Evolutionary conservation across 2,888 invertebrate species (phyloP), one percentile per base, ranked within the genome.

Genomic region (Aspidiotus destructor): DNA sequence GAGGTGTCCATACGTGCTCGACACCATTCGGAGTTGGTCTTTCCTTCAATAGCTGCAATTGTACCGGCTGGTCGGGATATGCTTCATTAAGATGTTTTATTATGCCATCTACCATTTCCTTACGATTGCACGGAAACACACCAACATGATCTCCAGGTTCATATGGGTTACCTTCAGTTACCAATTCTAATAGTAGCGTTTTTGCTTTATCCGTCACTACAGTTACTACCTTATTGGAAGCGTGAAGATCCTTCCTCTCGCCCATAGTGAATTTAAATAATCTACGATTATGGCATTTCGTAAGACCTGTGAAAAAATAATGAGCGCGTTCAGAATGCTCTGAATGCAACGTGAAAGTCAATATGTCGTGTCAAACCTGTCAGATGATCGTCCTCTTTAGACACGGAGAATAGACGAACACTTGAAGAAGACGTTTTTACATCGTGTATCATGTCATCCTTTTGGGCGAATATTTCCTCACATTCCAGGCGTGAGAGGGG

Each of bases 91-190:
- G 77, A 71, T 88, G 82, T 60, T 82, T 78, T 54, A 95, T 76
- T 69, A 96, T 83, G 48, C 84, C 86, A 64, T 91, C 86, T 0
- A 96, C 94, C 52, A 93, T 76, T 70, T 89, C 87, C 9, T 80
- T 79, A 62, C 86, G 82, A 78, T 96, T 96, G 73, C 86, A 86
- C 0, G 95, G 88, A 75, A 90, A 87, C 69, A 96, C 89, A 10
- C 93, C 95, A 44, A 96, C 85, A 76, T 96, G 96, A 78, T 96
- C 96, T 0, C 96, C 96, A 0, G 95, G 94, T 69, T 86, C 85
- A 74, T 94, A 95, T 41, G 81, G 78, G 28, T 88, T 79, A 74
- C 83, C 82, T 74, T 76, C 73, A 6, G 71, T 69, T 40, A 70
- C 61, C 40, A 75, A 70, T 68, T 74, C 73, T 8, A 74, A 62